Percentiles rank a stretch among this genome's conserved stretches.
Evolutionary conservation across 2,797 vertebrate genomes (phyloP).

Genomic region (Neopelma chrysocephalum): DNA sequence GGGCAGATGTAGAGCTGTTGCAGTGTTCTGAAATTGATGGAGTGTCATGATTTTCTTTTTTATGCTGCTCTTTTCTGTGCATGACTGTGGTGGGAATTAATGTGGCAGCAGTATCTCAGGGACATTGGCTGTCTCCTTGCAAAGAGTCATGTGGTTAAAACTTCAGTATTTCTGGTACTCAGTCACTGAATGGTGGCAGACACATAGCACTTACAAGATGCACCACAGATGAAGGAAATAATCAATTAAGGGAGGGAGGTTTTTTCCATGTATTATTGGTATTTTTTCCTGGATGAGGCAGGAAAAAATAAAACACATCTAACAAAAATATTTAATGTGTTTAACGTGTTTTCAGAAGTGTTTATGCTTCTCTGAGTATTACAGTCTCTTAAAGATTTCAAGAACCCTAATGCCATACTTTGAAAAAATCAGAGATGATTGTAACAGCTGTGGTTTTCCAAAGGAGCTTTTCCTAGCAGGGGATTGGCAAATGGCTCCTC

Average conservation of each 20-base stretch:
- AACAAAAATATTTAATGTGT: neutral
- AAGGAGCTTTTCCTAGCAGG: neutral
- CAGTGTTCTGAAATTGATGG: neutral
- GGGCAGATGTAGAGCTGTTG: neutral
- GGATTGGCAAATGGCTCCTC: neutral
- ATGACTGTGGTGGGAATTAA: neutral
- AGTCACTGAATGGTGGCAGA: neutral
- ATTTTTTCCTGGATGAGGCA: neutral
- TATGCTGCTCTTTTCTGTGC: neutral
- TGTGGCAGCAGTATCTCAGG: neutral
- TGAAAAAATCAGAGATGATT: neutral
- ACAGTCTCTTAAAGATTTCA: neutral
- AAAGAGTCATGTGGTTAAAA: neutral
- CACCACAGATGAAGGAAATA: neutral
- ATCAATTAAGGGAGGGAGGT: neutral
- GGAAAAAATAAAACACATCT: neutral
- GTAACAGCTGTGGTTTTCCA: slow-evolving; percentile 3
- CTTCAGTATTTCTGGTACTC: neutral
- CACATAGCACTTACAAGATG: neutral
- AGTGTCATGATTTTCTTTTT: neutral
- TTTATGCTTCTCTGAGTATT: neutral
- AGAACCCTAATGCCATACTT: neutral
- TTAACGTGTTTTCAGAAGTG: neutral
- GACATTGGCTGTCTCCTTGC: neutral
- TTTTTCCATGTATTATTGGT: neutral